phyloP scores from a whole-genome alignment of 2,113 vertebrate genomes.

The Callaeas wilsoni region DNA sequence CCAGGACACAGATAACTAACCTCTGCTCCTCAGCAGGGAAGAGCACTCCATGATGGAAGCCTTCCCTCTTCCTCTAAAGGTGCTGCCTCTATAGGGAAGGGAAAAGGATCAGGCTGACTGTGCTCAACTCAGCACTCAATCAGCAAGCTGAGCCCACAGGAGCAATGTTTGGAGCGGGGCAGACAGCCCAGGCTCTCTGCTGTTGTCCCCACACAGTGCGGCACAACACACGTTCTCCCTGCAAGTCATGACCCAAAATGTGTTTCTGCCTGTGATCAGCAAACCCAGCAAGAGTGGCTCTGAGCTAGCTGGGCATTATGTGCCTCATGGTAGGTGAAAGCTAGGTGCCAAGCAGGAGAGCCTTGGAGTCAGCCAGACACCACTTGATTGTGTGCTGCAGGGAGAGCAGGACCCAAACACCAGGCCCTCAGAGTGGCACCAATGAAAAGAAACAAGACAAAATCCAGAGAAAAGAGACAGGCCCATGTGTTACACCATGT shows the following conservation, averaged over 20 bases:
- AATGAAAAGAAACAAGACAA: neutral
- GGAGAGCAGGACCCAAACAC: neutral
- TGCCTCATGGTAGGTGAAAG: neutral
- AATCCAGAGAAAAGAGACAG: neutral
- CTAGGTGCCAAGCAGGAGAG: neutral
- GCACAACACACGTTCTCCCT: neutral
- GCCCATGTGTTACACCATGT: neutral
- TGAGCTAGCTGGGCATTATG: neutral
- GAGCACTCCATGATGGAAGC: neutral
- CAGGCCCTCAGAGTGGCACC: fast-evolving
- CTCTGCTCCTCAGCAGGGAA: neutral
- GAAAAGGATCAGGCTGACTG: neutral
- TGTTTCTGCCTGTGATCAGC: neutral
- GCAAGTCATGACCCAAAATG: neutral
- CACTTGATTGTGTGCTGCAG: fast-evolving
- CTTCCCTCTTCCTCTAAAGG: neutral
- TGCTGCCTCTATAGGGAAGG: neutral
- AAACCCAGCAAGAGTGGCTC: neutral
- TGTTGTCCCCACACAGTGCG: fast-evolving
- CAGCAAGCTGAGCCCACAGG: neutral
- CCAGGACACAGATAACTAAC: neutral
- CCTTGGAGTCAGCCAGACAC: neutral
- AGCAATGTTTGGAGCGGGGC: neutral
- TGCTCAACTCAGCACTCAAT: neutral
- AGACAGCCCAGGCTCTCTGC: neutral